Base-by-base conservation (phyloP, 2,113 vertebrate species). In the Lethenteron reissneri region DNA sequence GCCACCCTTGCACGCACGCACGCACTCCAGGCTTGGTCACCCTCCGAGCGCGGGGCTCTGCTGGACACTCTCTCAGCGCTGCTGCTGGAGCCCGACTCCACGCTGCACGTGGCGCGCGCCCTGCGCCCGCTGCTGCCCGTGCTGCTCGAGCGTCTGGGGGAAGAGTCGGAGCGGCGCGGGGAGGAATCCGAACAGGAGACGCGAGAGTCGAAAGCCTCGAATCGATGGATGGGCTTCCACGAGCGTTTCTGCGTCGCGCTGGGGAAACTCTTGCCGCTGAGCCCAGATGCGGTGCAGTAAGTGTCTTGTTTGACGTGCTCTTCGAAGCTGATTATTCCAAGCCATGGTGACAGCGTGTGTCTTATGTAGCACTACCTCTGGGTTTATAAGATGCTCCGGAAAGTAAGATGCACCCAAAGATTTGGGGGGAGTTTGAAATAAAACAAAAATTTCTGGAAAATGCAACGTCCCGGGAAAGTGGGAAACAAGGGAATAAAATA, bases 231-330 rank as follows among this genome's bases (percentile, higher is more conserved):
- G 73, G 90, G 88, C 78, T 88, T 87, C 2, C 94, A 99, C 1
- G 94, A 99, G 73, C 85, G 94, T 10, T 79, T 99, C 8, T 96
- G 90, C 73, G 94, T 99, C 72, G 90, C 91, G 1, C 86, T 99
- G 81, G 92, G 92, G 83, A 94, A 84, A 72, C 83, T 99, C 71
- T 75, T 95, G 4, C 76, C 79, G 73, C 76, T 83, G 78, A 87
- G 89, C 76, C 89, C 90, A 9, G 90, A 95, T 70, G 85, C 89
- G 56, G 80, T 87, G 71, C 81, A 80, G 92, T 97, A 81, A 92
- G 92, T 87, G 74, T 58, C 17, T 9, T 9, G 57, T 15, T 19
- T 15, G 62, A 15, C 19, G 19, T 56, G n/a, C 57, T 14, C 70
- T 56, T 56, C 57, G 58, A 2, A n/a, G 25, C 12, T 10, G 12